phyloP scores from a whole-genome alignment of 2,113 vertebrate species.

The Heteronetta atricapilla region DNA sequence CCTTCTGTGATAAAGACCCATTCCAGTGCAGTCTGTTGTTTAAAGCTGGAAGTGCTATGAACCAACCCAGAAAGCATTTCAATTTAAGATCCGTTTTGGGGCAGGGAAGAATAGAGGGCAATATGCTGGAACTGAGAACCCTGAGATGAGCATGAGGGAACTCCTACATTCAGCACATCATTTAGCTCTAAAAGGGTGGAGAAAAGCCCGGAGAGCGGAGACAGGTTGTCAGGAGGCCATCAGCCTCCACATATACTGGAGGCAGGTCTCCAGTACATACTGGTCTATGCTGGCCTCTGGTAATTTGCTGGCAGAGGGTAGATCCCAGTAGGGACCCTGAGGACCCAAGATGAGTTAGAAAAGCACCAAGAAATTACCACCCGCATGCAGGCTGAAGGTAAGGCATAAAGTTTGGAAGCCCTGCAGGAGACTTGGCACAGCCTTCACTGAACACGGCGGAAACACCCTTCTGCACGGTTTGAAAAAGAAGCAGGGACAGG shows the following conservation, averaged over 20 bases:
- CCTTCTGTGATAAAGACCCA: neutral
- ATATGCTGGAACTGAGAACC: neutral
- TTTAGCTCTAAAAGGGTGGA: neutral
- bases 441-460: neutral
- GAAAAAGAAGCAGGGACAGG: neutral
- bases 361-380: neutral
- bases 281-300: neutral
- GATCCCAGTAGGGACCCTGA: neutral
- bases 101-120: neutral
- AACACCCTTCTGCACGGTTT: neutral
- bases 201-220: neutral
- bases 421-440: rapidly evolving
- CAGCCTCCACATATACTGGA: neutral
- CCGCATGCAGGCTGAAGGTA: neutral
- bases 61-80: neutral
- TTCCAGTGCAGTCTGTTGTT: neutral
- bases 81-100: neutral
- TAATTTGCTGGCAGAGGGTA: neutral
- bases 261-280: too few relatives aligned
- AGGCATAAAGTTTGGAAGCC: neutral
- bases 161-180: neutral
- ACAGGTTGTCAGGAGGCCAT: neutral
- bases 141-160: neutral
- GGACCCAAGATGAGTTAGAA: neutral
- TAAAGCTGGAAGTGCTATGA: neutral